Evolutionary conservation across 1,140 invertebrate genomes (phyloP), one percentile per base, ranked within the genome.

Genomic region (Drosophila sechellia): DNA sequence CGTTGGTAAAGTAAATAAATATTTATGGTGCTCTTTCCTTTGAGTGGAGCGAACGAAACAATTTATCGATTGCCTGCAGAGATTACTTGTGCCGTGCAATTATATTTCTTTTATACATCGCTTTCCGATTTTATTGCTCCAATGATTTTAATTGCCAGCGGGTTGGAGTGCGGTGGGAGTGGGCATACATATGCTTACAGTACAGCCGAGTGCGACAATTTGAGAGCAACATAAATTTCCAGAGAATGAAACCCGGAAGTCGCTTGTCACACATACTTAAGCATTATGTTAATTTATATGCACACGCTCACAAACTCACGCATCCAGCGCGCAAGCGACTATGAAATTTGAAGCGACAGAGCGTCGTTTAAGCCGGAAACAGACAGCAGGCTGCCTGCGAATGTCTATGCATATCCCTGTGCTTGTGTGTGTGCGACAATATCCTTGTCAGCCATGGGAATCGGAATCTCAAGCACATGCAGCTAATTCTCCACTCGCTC

Each of bases 231-330:
- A 89, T 89, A 89, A 89, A 90, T 90, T 89, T 56, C 69, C 69
- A 69, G 64, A 52, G 81, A 89, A 79, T 84, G 77, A 65, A 89
- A 84, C 77, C 72, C 80, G 78, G 79, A 90, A 89, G 84, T 89
- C 85, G 77, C 84, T 84, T 89, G 84, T 89, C 84, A 89, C 84
- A 89, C 79, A 79, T 75, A 89, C 77, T 89, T 89, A 89, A 77
- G 77, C 84, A 89, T 90, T 89, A 89, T 90, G 84, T 84, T 84
- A 89, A 89, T 89, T 89, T 89, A 89, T 89, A 77, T 89, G 71
- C 71, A 69, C 58, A 64, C 43, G 43, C 43, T 25, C 27, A 66
- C 17, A 39, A 13, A 48, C 4, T 15, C 49, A 43, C 57, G 48
- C 69, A 68, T 20, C 34, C 40, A 58, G 65, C 40, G 50, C 31